Evolutionary conservation across 2,797 vertebrate genomes (phyloP).

Genomic region (Thalassophryne amazonica): DNA sequence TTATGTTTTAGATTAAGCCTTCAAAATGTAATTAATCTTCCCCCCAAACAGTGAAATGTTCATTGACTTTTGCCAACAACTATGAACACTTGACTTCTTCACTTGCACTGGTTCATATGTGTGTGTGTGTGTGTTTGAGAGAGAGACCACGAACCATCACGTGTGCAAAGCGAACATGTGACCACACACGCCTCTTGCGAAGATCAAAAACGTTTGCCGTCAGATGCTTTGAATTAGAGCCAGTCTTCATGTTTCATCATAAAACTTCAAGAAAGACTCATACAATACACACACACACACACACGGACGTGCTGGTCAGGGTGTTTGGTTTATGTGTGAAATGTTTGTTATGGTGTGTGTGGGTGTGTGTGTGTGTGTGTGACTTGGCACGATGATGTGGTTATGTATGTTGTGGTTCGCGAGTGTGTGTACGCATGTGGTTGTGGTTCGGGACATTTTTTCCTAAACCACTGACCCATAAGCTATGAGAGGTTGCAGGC

Average conservation of each 20-base stretch:
- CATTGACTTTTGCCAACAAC: too few species aligned
- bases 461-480: constrained; percentile 68
- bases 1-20: too few species aligned
- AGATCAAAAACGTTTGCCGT: constrained; percentile 81
- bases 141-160: constrained; percentile 58
- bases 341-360: constrained; percentile 50
- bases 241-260: constrained; percentile 84
- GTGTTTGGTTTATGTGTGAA: too few species aligned
- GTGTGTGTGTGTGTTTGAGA: constrained; percentile 2
- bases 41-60: too few species aligned
- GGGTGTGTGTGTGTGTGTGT: constrained; percentile 35
- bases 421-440: constrained; percentile 20
- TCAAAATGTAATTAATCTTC: too few species aligned
- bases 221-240: constrained; percentile 87
- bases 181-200: constrained; percentile 72
- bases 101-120: constrained; percentile 1
- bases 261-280: constrained; percentile 80
- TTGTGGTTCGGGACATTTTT: constrained; percentile 61
- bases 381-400: constrained; percentile 46
- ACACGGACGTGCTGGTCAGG: too few species aligned
- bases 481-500: constrained; percentile 56
- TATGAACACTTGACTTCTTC: too few species aligned
- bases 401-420: constrained; percentile 49
- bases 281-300: too few species aligned
- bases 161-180: constrained; percentile 63